Evolutionary conservation across 1,140 invertebrate genomes (phyloP).

Genomic region (Globodera ellingtonae): DNA sequence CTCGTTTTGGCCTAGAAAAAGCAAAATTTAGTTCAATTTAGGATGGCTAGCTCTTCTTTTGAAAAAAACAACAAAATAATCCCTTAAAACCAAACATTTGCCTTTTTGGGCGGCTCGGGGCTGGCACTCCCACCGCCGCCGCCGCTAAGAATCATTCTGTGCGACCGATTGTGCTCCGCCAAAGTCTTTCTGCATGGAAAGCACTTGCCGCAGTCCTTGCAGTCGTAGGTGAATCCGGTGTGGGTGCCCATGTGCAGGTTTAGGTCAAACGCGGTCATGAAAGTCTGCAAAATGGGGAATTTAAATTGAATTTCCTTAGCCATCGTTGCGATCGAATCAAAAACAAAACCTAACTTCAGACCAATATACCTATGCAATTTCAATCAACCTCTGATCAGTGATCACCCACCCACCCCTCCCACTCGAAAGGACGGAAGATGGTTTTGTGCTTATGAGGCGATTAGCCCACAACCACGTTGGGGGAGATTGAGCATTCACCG

Average conservation of each 20-base stretch:
- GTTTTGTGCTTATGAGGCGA: too few species aligned
- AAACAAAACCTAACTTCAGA: too few species aligned
- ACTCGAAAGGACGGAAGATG: constrained; percentile 2
- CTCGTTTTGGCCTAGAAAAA: constrained; percentile 26
- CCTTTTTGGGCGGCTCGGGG: constrained; percentile 4
- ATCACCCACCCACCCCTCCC: background rate
- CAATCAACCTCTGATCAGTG: too few species aligned
- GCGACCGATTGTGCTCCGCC: constrained; percentile 53
- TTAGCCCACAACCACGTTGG: too few species aligned
- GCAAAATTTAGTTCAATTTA: background rate
- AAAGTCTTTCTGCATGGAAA: constrained; percentile 52
- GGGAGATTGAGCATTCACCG: too few species aligned
- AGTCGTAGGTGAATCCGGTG: constrained; percentile 52
- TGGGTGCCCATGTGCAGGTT: constrained; percentile 56
- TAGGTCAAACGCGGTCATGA: constrained; percentile 52
- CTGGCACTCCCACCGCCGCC: constrained; percentile 5
- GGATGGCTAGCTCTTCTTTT: too few species aligned
- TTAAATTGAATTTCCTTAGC: background rate
- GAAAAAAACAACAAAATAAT: too few species aligned
- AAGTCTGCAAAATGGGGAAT: constrained; percentile 40
- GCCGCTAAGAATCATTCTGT: constrained; percentile 40
- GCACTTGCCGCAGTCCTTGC: constrained; percentile 57
- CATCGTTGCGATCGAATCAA: background rate
- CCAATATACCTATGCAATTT: background rate
- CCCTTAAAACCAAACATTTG: background rate